Percentiles rank a stretch among this genome's conserved stretches.
Evolutionary conservation across 2,888 invertebrate genomes (phyloP).

Genomic region (Vesta saturnalis): DNA sequence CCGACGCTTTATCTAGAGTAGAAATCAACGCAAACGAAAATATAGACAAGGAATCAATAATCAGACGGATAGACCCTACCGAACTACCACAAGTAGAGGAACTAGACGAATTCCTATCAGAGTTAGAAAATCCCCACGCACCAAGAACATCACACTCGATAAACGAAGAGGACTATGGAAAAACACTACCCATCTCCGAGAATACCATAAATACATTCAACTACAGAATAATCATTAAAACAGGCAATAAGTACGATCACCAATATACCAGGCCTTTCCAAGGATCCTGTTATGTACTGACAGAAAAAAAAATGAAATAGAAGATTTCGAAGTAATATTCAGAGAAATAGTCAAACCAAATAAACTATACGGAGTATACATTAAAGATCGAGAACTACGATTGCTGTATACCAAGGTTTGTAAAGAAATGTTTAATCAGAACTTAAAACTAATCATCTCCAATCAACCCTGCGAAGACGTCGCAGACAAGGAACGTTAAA

Average conservation of each 20-base stretch:
- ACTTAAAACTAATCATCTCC: constrained; percentile 31
- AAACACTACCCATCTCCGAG: constrained; percentile 13
- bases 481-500: constrained; percentile 29
- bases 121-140: too few relatives aligned
- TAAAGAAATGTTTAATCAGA: constrained; percentile 23
- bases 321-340: constrained; percentile 16
- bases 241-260: constrained; percentile 14
- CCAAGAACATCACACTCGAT: too few relatives aligned
- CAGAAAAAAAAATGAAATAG: constrained; percentile 16
- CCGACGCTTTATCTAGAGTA: constrained; percentile 9
- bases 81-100: not conserved
- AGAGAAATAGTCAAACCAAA: constrained; percentile 32
- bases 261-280: constrained; percentile 11
- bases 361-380: constrained; percentile 29
- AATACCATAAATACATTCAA: constrained; percentile 19
- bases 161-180: not conserved
- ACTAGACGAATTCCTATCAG: not conserved
- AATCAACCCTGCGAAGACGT: constrained; percentile 33
- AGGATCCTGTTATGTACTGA: constrained; percentile 16
- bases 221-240: constrained; percentile 24
- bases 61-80: too few relatives aligned
- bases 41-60: too few relatives aligned
- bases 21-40: too few relatives aligned
- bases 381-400: constrained; percentile 16
- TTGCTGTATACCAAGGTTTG: constrained; percentile 5